phyloP scores from a whole-genome alignment of 2,113 vertebrate genomes.

The Callipepla squamata region DNA sequence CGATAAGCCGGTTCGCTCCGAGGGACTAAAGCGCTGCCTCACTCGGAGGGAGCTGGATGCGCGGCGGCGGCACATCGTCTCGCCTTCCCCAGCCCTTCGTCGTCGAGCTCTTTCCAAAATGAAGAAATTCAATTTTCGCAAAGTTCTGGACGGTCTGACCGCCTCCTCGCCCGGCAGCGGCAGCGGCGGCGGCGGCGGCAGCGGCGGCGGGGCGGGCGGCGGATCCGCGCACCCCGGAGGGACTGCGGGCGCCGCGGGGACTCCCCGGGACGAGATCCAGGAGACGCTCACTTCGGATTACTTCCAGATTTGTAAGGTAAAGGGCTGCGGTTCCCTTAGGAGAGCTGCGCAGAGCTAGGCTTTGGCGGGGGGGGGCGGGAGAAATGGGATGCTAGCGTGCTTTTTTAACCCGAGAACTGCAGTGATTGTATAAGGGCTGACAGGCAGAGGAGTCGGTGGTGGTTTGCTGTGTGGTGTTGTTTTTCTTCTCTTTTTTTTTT shows the following conservation, averaged over 20 bases:
- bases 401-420: constrained; percentile 31
- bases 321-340: constrained; percentile 44
- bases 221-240: constrained; percentile 80
- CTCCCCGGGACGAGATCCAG: constrained; percentile 89
- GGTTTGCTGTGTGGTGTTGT: background rate
- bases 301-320: constrained; percentile 98
- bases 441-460: background rate
- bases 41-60: constrained; percentile 58
- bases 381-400: background rate
- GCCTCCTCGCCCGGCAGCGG: constrained; percentile 90
- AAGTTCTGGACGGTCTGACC: constrained; percentile 97
- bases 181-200: constrained; percentile 38
- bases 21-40: constrained; percentile 60
- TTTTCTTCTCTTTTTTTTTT: background rate
- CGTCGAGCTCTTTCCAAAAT: constrained; percentile 78
- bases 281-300: constrained; percentile 94
- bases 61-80: constrained; percentile 10
- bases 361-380: too few species aligned
- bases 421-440: constrained; percentile 53
- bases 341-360: background rate
- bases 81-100: constrained; percentile 9
- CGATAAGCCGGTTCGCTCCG: background rate
- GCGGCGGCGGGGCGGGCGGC: constrained; percentile 70
- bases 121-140: constrained; percentile 97
- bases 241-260: constrained; percentile 84